phyloP scores from a whole-genome alignment of 2,888 invertebrate species.

The Piscicola geometra region DNA sequence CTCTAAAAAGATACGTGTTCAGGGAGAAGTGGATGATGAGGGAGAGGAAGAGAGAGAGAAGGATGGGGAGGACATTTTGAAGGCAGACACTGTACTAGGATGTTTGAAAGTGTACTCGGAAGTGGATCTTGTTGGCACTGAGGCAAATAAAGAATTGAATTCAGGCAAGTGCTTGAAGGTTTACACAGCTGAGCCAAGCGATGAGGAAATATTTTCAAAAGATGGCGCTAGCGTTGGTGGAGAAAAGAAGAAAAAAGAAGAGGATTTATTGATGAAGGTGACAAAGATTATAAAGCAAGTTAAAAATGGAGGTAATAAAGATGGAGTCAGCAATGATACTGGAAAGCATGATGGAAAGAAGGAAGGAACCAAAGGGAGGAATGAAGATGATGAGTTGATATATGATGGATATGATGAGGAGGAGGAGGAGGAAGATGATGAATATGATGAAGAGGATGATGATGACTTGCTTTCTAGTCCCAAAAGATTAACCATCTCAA shows the following conservation, averaged over 20 bases:
- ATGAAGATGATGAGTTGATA: too few relatives aligned
- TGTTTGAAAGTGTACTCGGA: constrained; percentile 7
- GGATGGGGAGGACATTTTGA: neutral
- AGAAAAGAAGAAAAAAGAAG: constrained; percentile 30
- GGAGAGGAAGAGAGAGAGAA: constrained; percentile 16
- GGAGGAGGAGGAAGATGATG: too few relatives aligned
- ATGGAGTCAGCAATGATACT: constrained; percentile 21
- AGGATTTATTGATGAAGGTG: constrained; percentile 12
- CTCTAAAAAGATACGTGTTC: neutral
- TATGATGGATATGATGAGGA: too few relatives aligned
- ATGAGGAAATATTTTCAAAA: neutral
- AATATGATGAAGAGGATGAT: too few relatives aligned
- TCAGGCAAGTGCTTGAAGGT: neutral
- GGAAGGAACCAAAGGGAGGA: too few relatives aligned
- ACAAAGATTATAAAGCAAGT: neutral
- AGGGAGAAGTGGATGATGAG: neutral
- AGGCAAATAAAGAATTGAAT: neutral
- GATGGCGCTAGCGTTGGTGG: neutral
- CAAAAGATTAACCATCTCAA: too few relatives aligned
- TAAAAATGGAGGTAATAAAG: constrained; percentile 10
- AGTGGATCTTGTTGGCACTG: neutral
- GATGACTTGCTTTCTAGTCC: too few relatives aligned
- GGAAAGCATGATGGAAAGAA: constrained; percentile 28
- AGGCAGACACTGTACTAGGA: constrained; percentile 2
- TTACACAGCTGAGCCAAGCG: neutral